Percentiles rank a stretch among this genome's conserved stretches.
These are phyloP conservation scores for Arctia plantaginis DNA, from an alignment of 2,888 invertebrate species.

Conservation along the genomic window DNA sequence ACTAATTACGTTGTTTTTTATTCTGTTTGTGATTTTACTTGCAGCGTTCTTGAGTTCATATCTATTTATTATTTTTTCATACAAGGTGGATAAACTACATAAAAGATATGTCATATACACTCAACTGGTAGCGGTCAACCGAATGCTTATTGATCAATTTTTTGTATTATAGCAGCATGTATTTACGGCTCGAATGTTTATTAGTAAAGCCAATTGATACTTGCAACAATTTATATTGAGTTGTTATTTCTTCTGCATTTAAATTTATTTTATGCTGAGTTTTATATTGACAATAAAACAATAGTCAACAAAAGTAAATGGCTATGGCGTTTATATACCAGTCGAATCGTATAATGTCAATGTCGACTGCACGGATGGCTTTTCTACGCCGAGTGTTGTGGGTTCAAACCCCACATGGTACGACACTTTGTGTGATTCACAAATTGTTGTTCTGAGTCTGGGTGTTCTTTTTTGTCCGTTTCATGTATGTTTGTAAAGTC, in stretches of 20 bases:
- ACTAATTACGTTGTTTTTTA: background rate
- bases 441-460: too few species aligned
- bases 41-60: too few species aligned
- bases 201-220: background rate
- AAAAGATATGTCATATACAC: constrained; percentile 21
- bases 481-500: too few species aligned
- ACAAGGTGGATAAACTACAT: constrained; percentile 12
- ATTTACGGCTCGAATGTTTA: background rate
- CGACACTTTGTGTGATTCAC: too few species aligned
- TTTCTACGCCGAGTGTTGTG: too few species aligned
- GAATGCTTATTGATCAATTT: constrained; percentile 1
- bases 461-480: too few species aligned
- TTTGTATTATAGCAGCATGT: background rate
- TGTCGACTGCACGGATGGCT: too few species aligned
- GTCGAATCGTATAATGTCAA: constrained; percentile 29
- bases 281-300: constrained; percentile 7
- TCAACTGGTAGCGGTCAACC: constrained; percentile 34
- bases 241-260: background rate
- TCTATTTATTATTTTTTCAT: too few species aligned
- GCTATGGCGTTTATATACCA: background rate
- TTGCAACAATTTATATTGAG: background rate
- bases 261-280: background rate
- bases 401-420: too few species aligned
- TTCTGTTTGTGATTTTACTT: background rate
- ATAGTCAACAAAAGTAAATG: background rate